Evolutionary conservation across 2,797 vertebrate genomes (phyloP).

Genomic region (Gephyroberyx darwinii): DNA sequence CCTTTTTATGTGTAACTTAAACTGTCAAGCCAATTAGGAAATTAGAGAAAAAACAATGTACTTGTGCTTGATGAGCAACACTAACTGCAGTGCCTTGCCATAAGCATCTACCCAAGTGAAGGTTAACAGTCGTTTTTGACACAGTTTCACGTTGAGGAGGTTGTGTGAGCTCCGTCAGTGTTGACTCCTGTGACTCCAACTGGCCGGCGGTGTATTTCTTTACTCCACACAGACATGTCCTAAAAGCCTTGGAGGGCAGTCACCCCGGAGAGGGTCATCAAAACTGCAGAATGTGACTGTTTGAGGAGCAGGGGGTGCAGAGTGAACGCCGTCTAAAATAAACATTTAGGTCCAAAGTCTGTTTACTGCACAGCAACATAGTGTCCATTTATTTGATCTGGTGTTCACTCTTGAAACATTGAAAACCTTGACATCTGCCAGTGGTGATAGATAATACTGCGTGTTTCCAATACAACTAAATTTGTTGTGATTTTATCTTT

Average conservation of each 20-base stretch:
- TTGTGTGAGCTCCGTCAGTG: constrained; percentile 47
- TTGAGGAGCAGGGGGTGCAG: constrained; percentile 15
- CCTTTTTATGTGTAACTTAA: background rate
- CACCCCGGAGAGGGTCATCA: constrained; percentile 51
- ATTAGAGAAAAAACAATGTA: too few species aligned
- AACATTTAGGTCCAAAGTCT: constrained; percentile 17
- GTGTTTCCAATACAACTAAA: too few species aligned
- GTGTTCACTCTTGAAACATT: background rate
- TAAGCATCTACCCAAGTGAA: background rate
- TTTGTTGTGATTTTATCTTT: background rate
- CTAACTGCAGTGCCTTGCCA: background rate
- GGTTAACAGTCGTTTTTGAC: constrained; percentile 22
- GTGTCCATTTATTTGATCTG: too few species aligned
- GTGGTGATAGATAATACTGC: too few species aligned
- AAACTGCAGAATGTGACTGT: constrained; percentile 50
- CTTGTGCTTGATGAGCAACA: background rate
- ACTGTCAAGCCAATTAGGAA: background rate
- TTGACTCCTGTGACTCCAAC: constrained; percentile 52
- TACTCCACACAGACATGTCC: constrained; percentile 24
- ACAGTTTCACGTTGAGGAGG: background rate
- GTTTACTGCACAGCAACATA: constrained; percentile 7
- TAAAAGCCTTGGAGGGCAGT: constrained; percentile 32
- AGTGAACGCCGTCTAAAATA: constrained; percentile 30
- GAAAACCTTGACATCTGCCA: background rate
- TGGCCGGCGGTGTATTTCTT: constrained; percentile 36